These are phyloP conservation scores for Buphagus erythrorhynchus DNA, from an alignment of 2,797 vertebrate species.

Conservation along the genomic window DNA sequence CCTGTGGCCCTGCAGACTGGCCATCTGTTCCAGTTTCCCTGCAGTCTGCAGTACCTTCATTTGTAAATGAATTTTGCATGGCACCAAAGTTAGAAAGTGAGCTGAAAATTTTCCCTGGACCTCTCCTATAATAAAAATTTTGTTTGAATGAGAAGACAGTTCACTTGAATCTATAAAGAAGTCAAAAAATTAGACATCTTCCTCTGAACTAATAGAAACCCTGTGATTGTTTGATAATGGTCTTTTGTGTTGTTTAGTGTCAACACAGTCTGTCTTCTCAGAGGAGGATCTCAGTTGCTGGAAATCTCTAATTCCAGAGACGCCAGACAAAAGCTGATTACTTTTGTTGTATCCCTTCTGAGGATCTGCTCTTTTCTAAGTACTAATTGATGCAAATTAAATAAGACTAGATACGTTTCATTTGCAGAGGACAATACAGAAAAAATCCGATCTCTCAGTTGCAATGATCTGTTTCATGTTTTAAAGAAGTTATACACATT, in stretches of 20 bases:
- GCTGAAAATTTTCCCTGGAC: neutral
- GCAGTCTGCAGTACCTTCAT: neutral
- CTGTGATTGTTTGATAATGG: neutral
- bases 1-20: neutral
- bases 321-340: slow-evolving; percentile 1
- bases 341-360: neutral
- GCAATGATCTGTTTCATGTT: neutral
- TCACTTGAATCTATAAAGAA: neutral
- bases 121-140: neutral
- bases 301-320: neutral
- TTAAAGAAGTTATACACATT: neutral
- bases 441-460: neutral
- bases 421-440: neutral
- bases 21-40: slow-evolving; percentile 5
- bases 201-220: neutral
- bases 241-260: neutral
- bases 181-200: neutral
- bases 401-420: neutral
- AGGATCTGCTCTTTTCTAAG: neutral
- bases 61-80: neutral
- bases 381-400: neutral
- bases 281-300: neutral
- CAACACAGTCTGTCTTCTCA: neutral
- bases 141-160: neutral
- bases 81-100: neutral